These are phyloP conservation scores for cat (Felis catus) DNA, from an alignment of 2,113 vertebrate species.

Conservation along the genomic window DNA sequence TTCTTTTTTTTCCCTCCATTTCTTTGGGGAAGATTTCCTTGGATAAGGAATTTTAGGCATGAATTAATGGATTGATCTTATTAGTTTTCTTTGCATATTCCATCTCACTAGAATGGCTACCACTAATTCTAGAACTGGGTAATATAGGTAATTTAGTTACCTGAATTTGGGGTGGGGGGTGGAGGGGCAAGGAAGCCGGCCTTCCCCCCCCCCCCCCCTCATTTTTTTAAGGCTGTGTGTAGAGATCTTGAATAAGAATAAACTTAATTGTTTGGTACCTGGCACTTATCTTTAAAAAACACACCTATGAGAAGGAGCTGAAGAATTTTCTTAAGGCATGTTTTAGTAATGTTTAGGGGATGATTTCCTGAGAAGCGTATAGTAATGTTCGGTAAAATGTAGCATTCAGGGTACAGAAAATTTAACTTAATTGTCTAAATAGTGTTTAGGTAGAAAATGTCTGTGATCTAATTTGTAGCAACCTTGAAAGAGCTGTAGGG, in stretches of 20 bases:
- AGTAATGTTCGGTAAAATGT: background rate
- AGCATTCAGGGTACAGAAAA: background rate
- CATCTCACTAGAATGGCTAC: slow-evolving; percentile 34
- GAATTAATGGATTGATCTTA: slow-evolving; percentile 60
- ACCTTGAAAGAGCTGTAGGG: slow-evolving; percentile 47
- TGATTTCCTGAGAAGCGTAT: background rate
- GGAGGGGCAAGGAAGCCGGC: background rate
- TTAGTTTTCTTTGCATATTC: slow-evolving; percentile 43
- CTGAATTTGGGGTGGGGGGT: background rate
- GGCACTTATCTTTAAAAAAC: slow-evolving; percentile 14
- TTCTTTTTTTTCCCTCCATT: slow-evolving; percentile 49
- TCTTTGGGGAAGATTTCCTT: slow-evolving; percentile 60
- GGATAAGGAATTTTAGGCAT: slow-evolving; percentile 49
- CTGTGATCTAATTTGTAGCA: background rate
- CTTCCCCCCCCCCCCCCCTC: background rate
- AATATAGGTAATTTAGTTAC: slow-evolving; percentile 28
- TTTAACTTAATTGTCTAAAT: background rate
- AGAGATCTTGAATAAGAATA: slow-evolving; percentile 53
- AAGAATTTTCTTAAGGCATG: slow-evolving; percentile 57
- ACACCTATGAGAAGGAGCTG: slow-evolving; percentile 57
- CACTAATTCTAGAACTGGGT: slow-evolving; percentile 49
- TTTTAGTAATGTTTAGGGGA: slow-evolving; percentile 10
- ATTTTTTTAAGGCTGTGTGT: background rate
- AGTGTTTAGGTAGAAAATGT: background rate
- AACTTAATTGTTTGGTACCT: slow-evolving; percentile 11